Base-by-base conservation (phyloP, 2,113 vertebrate genomes). In the Sapayoa aenigma region DNA sequence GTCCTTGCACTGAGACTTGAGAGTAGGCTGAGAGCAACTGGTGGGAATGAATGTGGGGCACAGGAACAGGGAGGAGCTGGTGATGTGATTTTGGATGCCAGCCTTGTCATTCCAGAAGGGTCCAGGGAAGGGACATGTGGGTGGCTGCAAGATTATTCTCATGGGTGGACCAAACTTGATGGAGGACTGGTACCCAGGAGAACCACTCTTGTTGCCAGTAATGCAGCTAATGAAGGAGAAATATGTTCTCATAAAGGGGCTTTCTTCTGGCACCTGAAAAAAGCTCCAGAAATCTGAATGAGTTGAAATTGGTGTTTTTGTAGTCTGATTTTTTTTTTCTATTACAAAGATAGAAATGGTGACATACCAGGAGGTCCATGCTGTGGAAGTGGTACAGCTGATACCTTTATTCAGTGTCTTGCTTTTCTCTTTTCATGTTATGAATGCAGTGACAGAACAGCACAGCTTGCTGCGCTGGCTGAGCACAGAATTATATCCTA, bases 401-500 rank as follows among this genome's bases (percentile, higher is more conserved):
- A 91, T 42, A 82, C 52, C 37, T 91, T 85, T 91, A 47, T 83
- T 82, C 82, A 41, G 24, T 41, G 50, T 62, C 88, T 80, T 76
- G 23, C 55, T 90, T 95, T 85, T 76, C 42, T 66, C 52, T 92
- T 86, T 79, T 76, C 42, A 55, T 71, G 37, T 50, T 58, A 49
- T 14, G n/a, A 80, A 71, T 88, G 15, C 46, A 69, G 59, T 1
- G 7, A 77, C 53, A 88, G 53, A 87, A 39, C 33, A 84, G 44
- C 79, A 35, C 42, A 28, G 20, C 66, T 2, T 31, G 94, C 14
- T 71, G 46, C 41, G 65, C 50, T 53, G 60, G 41, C 60, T 0
- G 0, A 55, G 69, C 53, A 12, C 0, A 0, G 31, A 19, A 49
- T 60, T 55, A 24, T 35, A 85, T 62, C 49, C 66, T 28, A 15